These are phyloP conservation scores for Machimus rusticus DNA, from an alignment of 2,888 invertebrate genomes.

Conservation along the genomic window DNA sequence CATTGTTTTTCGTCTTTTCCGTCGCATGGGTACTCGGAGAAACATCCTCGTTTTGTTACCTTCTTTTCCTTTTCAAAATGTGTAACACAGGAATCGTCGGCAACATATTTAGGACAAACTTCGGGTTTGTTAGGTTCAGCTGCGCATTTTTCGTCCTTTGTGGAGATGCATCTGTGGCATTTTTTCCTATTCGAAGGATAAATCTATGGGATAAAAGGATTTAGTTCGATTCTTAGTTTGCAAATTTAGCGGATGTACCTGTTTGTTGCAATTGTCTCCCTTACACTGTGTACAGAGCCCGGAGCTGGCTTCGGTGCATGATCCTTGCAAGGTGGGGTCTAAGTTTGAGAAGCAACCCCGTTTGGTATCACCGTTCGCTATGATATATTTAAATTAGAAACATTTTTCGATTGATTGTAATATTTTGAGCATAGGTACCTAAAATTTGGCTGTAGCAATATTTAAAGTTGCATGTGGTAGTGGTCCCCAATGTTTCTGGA, in stretches of 20 bases:
- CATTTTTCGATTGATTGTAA: background rate
- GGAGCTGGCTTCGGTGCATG: background rate
- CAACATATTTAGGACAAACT: background rate
- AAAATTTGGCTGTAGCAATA: constrained; percentile 52
- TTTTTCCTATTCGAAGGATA: constrained; percentile 55
- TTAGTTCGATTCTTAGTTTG: background rate
- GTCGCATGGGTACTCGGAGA: background rate
- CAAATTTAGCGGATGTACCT: background rate
- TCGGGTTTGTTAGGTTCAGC: background rate
- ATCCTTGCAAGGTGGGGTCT: background rate
- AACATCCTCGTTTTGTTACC: background rate
- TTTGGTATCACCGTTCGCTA: constrained; percentile 52
- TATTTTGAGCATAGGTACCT: constrained; percentile 50
- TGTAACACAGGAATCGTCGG: background rate
- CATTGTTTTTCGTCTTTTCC: background rate
- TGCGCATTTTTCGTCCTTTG: background rate
- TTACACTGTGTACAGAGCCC: background rate
- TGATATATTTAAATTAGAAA: background rate
- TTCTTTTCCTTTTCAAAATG: background rate
- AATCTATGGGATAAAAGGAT: constrained; percentile 38
- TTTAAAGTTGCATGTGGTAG: constrained; percentile 51
- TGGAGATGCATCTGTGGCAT: constrained; percentile 54
- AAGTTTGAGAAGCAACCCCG: constrained; percentile 45
- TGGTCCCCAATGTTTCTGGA: constrained; percentile 48
- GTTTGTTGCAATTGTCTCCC: background rate